These are phyloP conservation scores for Silurus asotus DNA, from an alignment of 2,113 vertebrate species.

Conservation along the genomic window DNA sequence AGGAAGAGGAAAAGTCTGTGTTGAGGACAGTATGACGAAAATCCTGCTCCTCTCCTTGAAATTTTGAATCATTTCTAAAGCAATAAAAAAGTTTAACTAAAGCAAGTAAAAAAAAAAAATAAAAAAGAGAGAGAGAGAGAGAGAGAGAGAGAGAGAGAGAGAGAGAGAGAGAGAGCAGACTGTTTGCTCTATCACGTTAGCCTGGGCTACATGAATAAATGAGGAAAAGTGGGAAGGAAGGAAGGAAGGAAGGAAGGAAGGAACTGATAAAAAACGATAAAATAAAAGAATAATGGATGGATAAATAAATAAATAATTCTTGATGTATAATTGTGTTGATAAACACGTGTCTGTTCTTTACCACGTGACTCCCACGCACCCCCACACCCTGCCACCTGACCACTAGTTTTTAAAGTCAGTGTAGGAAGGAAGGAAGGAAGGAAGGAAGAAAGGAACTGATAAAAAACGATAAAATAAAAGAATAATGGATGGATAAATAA, in stretches of 20 bases:
- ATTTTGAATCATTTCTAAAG: neutral
- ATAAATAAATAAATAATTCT: neutral
- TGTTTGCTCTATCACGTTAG: too few relatives aligned
- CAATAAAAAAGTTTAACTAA: neutral
- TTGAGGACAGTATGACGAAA: constrained; percentile 20
- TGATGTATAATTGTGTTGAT: neutral
- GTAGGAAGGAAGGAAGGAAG: neutral
- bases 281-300: neutral
- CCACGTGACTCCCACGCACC: neutral
- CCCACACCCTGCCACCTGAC: too few relatives aligned
- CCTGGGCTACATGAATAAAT: neutral
- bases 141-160: neutral
- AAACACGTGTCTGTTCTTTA: neutral
- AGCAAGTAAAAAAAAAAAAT: neutral
- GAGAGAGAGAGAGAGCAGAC: neutral
- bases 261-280: too few relatives aligned
- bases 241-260: neutral
- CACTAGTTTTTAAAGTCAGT: too few relatives aligned
- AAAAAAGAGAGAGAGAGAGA: neutral
- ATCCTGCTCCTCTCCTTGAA: constrained; percentile 28
- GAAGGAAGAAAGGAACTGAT: neutral
- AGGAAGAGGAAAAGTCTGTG: too few relatives aligned
- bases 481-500: neutral
- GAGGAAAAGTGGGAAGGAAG: neutral
- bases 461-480: too few relatives aligned